Percentiles rank a stretch among this genome's conserved stretches.
phyloP scores from a whole-genome alignment of 2,888 invertebrate species.

The Protula sp. region DNA sequence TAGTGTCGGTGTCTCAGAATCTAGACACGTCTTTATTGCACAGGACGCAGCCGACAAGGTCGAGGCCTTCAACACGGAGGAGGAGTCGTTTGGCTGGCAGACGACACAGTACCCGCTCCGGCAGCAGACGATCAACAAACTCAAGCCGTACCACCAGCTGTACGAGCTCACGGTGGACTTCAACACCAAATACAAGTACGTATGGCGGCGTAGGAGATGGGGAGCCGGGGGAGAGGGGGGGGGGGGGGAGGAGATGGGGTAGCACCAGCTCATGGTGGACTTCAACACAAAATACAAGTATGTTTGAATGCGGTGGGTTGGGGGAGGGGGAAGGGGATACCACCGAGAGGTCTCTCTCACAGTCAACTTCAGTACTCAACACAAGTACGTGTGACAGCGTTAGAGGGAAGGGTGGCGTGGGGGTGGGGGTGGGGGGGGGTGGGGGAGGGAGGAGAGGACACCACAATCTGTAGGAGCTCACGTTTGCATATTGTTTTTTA shows the following conservation, averaged over 20 bases:
- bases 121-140: constrained; percentile 67
- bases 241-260: not conserved
- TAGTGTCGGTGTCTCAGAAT: too few species aligned
- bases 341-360: constrained; percentile 85
- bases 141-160: constrained; percentile 78
- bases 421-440: not conserved
- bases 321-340: constrained; percentile 54
- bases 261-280: not conserved
- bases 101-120: constrained; percentile 81
- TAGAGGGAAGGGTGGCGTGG: not conserved
- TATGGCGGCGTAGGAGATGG: constrained; percentile 1
- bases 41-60: constrained; percentile 67
- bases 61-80: constrained; percentile 86
- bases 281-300: not conserved
- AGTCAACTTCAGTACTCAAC: constrained; percentile 75
- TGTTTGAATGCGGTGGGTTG: too few species aligned
- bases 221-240: not conserved
- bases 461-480: too few species aligned
- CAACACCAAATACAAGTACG: constrained; percentile 67
- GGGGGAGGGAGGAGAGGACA: not conserved
- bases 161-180: constrained; percentile 87
- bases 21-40: too few species aligned
- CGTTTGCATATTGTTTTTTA: too few species aligned
- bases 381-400: constrained; percentile 57
- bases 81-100: constrained; percentile 80